A percentile compares a stretch with the other conserved stretches of the same genome.
These are phyloP conservation scores for Gnatocerus cornutus DNA, from an alignment of 2,888 invertebrate species.

Conservation along the genomic window DNA sequence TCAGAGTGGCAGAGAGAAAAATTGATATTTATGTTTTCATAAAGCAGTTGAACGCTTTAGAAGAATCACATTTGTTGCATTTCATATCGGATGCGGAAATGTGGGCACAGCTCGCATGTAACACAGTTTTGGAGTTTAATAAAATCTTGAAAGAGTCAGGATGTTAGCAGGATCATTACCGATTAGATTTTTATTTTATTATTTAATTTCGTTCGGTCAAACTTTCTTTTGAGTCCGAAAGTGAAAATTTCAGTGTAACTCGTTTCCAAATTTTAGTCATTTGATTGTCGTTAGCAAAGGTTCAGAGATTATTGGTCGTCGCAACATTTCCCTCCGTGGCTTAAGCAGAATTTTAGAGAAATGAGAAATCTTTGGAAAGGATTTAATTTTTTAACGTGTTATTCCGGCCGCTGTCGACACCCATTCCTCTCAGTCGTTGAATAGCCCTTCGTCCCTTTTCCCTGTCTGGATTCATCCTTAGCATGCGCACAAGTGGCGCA, in stretches of 20 bases:
- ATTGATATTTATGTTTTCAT: conserved; percentile 64
- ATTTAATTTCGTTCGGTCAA: too few relatives aligned
- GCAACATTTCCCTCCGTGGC: too few relatives aligned
- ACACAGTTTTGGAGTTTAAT: conserved; percentile 10
- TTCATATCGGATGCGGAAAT: conserved; percentile 35
- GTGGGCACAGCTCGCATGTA: not conserved
- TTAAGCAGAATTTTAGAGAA: too few relatives aligned
- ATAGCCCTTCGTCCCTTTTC: conserved; percentile 55
- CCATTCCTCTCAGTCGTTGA: conserved; percentile 61
- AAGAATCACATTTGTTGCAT: conserved; percentile 50
- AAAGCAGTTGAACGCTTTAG: conserved; percentile 51
- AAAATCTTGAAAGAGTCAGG: not conserved
- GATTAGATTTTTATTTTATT: conserved; percentile 7
- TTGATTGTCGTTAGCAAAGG: too few relatives aligned
- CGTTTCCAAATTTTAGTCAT: too few relatives aligned
- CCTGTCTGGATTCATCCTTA: conserved; percentile 44
- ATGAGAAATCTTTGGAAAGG: too few relatives aligned
- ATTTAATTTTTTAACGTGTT: too few relatives aligned
- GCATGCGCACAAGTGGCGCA: conserved; percentile 52
- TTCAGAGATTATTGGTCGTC: too few relatives aligned
- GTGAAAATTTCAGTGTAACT: too few relatives aligned
- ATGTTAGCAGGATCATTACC: too few relatives aligned
- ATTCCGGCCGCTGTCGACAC: conserved; percentile 52
- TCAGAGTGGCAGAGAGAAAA: conserved; percentile 63
- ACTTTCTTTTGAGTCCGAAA: too few relatives aligned